Base-by-base conservation (phyloP, 2,797 vertebrate genomes). In the Kryptolebias ocellatus region DNA sequence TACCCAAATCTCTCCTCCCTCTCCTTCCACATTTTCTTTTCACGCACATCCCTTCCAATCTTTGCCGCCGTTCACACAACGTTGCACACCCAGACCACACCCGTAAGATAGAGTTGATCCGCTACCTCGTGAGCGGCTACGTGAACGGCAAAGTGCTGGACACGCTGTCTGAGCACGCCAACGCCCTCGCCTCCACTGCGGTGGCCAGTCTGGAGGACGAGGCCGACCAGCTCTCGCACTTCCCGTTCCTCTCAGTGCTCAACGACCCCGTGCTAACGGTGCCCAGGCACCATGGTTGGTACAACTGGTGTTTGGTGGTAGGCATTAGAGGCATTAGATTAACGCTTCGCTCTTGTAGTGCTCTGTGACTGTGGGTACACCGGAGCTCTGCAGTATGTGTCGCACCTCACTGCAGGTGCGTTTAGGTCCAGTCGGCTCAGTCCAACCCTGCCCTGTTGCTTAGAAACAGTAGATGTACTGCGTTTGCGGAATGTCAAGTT, bases 241-340 rank as follows among this genome's bases (percentile, higher is more conserved):
- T 96, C 82, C 95, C 95, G 66, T 96, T 95, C 90, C 94, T 96
- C 88, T 93, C 95, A 50, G 78, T 95, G 81, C 94, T 92, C 81
- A 92, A 67, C 89, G 93, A 94, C 90, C 94, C 93, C n/a, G 94
- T 93, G 64, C 83, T 97, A 84, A 89, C 85, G 76, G 93, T 94
- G 79, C 96, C 96, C 83, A 95, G 89, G 84, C 93, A 93, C 91
- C 93, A 97, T 90, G 96, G 96, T 98, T 95, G 94, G 97, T 98
- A 95, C 91, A 78, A 78, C 3, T 17, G 72, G 64, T 31, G 54
- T 56, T 53, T 62, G 0, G 51, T 56, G 57, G 1, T 18, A 34
- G 71, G 24, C 65, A 49, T 45, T 81, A 87, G 82, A 70, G 67
- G 63, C 37, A 49, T 70, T 89, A 90, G 76, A 64, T 52, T 66